Evolutionary conservation across 1,140 invertebrate genomes (phyloP).

Genomic region (Trypoxylus dichotomus): DNA sequence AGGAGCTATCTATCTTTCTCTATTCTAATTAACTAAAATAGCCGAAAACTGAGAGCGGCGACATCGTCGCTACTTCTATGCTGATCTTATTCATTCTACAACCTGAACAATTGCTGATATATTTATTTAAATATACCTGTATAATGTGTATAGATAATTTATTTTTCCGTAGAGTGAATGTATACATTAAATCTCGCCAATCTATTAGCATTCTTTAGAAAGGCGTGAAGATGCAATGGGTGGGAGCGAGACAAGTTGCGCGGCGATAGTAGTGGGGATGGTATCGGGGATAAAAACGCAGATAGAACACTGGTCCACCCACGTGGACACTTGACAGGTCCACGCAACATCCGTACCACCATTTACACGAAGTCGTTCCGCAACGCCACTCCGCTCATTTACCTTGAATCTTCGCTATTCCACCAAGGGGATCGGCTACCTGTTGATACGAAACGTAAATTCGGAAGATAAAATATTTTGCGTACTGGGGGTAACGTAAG

Average conservation of each 20-base stretch:
- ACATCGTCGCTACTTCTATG: too few relatives aligned
- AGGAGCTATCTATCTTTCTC: too few relatives aligned
- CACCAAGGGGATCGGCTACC: neutral
- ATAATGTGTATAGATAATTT: neutral
- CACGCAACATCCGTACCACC: conserved; percentile 45
- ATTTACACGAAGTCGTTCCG: conserved; percentile 42
- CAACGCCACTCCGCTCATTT: conserved; percentile 22
- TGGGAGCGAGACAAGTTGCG: conserved; percentile 19
- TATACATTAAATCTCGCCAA: conserved; percentile 27
- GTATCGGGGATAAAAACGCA: conserved; percentile 30
- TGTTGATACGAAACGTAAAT: too few relatives aligned
- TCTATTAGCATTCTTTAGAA: conserved; percentile 39
- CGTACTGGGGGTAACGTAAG: too few relatives aligned
- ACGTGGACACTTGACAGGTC: conserved; percentile 50
- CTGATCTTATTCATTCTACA: neutral
- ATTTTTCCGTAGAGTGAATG: neutral
- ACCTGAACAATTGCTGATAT: neutral
- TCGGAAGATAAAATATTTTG: too few relatives aligned
- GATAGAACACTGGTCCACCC: conserved; percentile 50
- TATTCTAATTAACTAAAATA: too few relatives aligned
- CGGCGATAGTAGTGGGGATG: conserved; percentile 25
- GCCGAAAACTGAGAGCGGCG: too few relatives aligned
- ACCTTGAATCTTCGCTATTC: neutral
- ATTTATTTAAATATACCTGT: neutral
- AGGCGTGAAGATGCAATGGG: conserved; percentile 42